phyloP scores from a whole-genome alignment of 2,113 vertebrate species.

The Seriola quinqueradiata region DNA sequence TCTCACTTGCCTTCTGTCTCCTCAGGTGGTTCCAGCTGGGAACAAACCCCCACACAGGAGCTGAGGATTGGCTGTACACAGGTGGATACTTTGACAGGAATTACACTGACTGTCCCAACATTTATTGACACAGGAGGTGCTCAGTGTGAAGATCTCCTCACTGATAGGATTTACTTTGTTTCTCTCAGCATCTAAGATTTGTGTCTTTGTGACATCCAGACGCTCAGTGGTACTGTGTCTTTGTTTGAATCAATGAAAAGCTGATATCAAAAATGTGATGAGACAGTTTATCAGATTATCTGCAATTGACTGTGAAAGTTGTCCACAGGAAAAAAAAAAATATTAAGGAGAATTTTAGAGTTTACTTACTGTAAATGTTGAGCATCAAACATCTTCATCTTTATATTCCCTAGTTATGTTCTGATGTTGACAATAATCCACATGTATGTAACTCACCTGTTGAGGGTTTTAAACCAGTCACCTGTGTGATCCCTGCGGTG shows the following conservation, averaged over 20 bases:
- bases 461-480: constrained; percentile 43
- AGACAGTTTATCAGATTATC: constrained; percentile 37
- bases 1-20: constrained; percentile 2
- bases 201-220: constrained; percentile 29
- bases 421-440: constrained; percentile 33
- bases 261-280: constrained; percentile 19
- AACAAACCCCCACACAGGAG: constrained; percentile 90
- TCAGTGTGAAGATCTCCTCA: constrained; percentile 20
- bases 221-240: constrained; percentile 49
- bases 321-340: constrained; percentile 31
- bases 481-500: constrained; percentile 34
- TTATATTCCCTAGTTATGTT: constrained; percentile 41
- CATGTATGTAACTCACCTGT: constrained; percentile 28
- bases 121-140: constrained; percentile 87
- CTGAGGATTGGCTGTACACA: constrained; percentile 93
- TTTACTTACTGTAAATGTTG: constrained; percentile 56
- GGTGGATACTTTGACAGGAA: constrained; percentile 97
- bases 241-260: constrained; percentile 32
- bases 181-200: constrained; percentile 51
- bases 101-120: constrained; percentile 93
- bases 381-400: constrained; percentile 28
- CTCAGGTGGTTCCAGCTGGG: constrained; percentile 93
- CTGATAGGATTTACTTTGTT: constrained; percentile 58
- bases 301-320: constrained; percentile 50
- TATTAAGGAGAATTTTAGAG: constrained; percentile 45